Evolutionary conservation across 1,140 invertebrate species (phyloP), one percentile per base, ranked within the genome.

Genomic region (Luehdorfia chinensis): DNA sequence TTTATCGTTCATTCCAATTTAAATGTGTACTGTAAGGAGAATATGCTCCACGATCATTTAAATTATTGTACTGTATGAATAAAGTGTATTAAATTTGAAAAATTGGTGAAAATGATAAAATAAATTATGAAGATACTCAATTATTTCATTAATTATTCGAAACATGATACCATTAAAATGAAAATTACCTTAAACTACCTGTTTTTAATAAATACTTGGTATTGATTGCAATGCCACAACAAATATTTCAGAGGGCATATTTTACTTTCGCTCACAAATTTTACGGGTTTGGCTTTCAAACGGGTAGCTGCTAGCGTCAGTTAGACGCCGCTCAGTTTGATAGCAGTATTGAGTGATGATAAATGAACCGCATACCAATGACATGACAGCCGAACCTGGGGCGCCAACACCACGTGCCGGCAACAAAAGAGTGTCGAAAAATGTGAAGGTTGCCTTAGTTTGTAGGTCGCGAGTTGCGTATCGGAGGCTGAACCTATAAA

Each of bases 1-100:
- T 84, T 81, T 83, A 84, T 81, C 63, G 75, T 85, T 85, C 81
- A 85, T 85, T 85, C 81, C 81, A 85, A 69, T 81, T 81, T 75
- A 81, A 81, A 80, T 80, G 77, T 84, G 72, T 67, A 70, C 66
- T 80, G 66, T 84, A 84, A 74, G 52, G 25, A 15, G 36, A 73
- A 66, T 83, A 75, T 73, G 72, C 74, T 75, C 81, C 68, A 71
- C 75, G 74, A 76, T 81, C 81, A 84, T 84, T 84, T 85, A 84
- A 84, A 85, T 85, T 84, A 85, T 85, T 84, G 74, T 84, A 84
- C 67, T 77, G 77, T 83, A 83, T 79, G 68, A 78, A 79, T 81
- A 83, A 84, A 78, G 51, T 84, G 79, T 84, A 84, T 75, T 79
- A 71, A 85, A 83, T 80, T 78, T 76, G 77, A 84, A 75, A 74